phyloP scores from a whole-genome alignment of 1,140 invertebrate species.

The Ectropis grisescens region DNA sequence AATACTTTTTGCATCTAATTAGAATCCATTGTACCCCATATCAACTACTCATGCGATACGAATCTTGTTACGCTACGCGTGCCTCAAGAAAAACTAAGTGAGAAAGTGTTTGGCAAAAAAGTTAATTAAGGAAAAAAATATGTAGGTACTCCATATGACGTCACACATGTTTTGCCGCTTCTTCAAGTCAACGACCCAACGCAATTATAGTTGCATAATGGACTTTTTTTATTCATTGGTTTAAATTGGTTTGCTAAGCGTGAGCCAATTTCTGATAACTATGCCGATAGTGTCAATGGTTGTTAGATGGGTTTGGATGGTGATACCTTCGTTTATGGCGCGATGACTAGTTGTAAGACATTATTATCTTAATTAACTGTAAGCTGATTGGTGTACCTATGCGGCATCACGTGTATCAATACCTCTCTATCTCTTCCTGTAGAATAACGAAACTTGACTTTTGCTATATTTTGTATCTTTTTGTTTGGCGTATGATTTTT shows the following conservation, averaged over 20 bases:
- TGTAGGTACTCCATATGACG: too few relatives aligned
- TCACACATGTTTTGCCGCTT: constrained; percentile 20
- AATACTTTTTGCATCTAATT: constrained; percentile 8
- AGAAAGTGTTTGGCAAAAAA: constrained; percentile 34
- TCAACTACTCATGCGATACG: constrained; percentile 15
- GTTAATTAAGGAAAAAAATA: constrained; percentile 10
- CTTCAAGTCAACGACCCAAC: constrained; percentile 37
- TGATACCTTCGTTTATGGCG: too few relatives aligned
- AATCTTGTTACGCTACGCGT: constrained; percentile 11
- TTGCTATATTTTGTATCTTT: too few relatives aligned
- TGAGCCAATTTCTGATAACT: constrained; percentile 32
- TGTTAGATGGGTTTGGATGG: constrained; percentile 4
- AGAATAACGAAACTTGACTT: too few relatives aligned
- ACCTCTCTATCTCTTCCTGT: too few relatives aligned
- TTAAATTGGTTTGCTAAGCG: constrained; percentile 37
- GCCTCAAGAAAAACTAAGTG: constrained; percentile 13
- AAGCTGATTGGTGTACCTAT: too few relatives aligned
- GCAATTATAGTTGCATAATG: constrained; percentile 51
- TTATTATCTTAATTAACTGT: too few relatives aligned
- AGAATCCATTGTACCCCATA: constrained; percentile 4
- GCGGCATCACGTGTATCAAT: too few relatives aligned
- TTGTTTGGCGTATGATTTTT: too few relatives aligned
- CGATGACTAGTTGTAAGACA: too few relatives aligned
- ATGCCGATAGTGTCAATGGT: constrained; percentile 18
- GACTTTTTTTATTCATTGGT: constrained; percentile 29